Conservation (phyloP, 2,113 vertebrate genomes). For the Penelope pileata region DNA sequence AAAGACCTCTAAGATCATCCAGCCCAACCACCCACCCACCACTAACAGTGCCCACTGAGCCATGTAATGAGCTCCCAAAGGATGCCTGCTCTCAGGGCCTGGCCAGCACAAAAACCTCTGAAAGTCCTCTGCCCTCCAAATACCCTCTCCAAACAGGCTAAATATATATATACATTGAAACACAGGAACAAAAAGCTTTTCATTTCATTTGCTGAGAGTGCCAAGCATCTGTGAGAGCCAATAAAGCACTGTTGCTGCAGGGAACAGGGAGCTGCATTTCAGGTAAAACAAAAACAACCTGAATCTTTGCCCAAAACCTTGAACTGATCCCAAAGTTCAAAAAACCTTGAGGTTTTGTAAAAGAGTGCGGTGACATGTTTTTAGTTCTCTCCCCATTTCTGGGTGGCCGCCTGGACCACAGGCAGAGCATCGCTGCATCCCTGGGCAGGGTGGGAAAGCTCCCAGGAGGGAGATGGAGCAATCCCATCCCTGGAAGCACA, state of each 20-base stretch:
- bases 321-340: not conserved
- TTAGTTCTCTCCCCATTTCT: not conserved
- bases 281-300: conserved; percentile 29
- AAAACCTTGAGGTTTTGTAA: not conserved
- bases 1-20: too few species aligned
- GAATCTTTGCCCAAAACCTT: not conserved
- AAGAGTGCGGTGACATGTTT: not conserved
- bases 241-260: not conserved
- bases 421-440: accelerated
- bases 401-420: not conserved
- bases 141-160: conserved; percentile 4
- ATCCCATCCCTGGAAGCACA: not conserved
- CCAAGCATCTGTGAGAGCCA: conserved; percentile 36
- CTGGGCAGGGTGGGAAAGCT: not conserved
- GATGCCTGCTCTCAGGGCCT: not conserved
- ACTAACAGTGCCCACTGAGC: too few species aligned
- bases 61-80: conserved; percentile 4
- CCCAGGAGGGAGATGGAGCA: not conserved
- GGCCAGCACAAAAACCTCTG: not conserved
- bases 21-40: too few species aligned
- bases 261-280: not conserved
- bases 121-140: conserved; percentile 50
- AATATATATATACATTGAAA: conserved; percentile 53
- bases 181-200: conserved; percentile 67
- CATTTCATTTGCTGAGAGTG: not conserved